Evolutionary conservation across 2,888 invertebrate species (phyloP), one percentile per base, ranked within the genome.

Genomic region (Pycnomerus fuliginosus): DNA sequence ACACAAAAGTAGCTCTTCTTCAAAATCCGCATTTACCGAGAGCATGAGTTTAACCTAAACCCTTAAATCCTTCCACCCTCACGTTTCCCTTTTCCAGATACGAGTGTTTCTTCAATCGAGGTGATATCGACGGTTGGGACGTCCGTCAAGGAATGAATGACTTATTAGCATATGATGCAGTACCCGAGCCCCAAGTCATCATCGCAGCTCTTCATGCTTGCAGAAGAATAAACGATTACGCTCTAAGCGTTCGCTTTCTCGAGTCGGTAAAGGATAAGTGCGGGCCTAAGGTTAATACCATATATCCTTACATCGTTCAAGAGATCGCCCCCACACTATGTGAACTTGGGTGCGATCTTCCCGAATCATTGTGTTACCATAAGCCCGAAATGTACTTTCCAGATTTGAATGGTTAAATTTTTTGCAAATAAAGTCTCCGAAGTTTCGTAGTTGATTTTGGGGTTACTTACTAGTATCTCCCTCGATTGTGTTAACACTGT

Each of bases 281-380:
- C 61, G 92, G 89, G 1, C 61, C 69, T 41, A 77, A 83, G 52
- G 79, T 80, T 2, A 77, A 80, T n/a, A 83, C 84, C 65, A 85
- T 93, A 56, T 94, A 89, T 67, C 91, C 92, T 1, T 94, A 90
- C 70, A 78, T 94, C 50, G 72, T 94, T 43, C 86, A 91, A 73
- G 90, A 96, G 77, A 87, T 98, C 58, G 81, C 82, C 60, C 95
- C 97, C 16, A 91, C 92, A 1, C 79, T 99, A 38, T 81, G 83
- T 32, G 95, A 99, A 74, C 78, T 99, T 41, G 98, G 99, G 25
- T 85, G 98, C 58, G 85, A 85, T 41, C 94, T 96, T 25, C 90
- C 90, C 0, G 97, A 97, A 72, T 90, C 93, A 69, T 78, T 99
- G 64, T 96, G 97, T 47, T 98, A 94, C 66, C 95, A 97, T 73